phyloP scores from a whole-genome alignment of 37 sponge, comb jelly and placozoan species.

The Aphrocallistes beatrix region DNA sequence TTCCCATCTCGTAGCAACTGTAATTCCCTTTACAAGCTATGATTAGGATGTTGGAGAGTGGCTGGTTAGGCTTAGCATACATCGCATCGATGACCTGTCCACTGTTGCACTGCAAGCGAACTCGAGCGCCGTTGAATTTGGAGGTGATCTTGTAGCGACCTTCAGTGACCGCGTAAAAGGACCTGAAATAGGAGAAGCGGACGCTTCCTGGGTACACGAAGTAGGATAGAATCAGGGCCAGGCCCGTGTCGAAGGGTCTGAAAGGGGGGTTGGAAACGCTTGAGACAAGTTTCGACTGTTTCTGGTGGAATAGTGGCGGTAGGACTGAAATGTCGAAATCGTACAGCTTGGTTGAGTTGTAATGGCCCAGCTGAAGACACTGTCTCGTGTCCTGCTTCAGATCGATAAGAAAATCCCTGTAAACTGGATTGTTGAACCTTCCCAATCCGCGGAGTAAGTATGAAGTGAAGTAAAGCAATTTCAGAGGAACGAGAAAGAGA shows the following conservation, averaged over 20 bases:
- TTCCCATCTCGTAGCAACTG: background rate
- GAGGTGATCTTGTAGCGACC: background rate
- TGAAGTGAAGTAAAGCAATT: background rate
- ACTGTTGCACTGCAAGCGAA: background rate
- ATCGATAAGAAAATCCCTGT: background rate
- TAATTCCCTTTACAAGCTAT: background rate
- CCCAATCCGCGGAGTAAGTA: background rate
- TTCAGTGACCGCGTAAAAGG: background rate
- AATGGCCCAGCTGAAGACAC: background rate
- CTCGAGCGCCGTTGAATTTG: background rate
- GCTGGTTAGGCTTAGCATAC: background rate
- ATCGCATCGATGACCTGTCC: background rate
- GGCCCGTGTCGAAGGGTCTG: background rate
- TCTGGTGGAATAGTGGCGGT: slow-evolving; percentile 4
- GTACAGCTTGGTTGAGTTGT: background rate
- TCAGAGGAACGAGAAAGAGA: background rate
- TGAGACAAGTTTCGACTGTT: background rate
- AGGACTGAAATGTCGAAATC: background rate
- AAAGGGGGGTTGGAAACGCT: background rate
- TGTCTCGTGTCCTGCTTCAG: background rate
- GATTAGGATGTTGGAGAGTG: background rate
- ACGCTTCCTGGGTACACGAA: slow-evolving; percentile 6
- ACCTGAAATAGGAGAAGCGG: background rate
- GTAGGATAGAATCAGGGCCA: background rate
- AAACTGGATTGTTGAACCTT: background rate